These are phyloP conservation scores for Taxidea taxus DNA, from an alignment of 2,113 vertebrate species.

Conservation along the genomic window DNA sequence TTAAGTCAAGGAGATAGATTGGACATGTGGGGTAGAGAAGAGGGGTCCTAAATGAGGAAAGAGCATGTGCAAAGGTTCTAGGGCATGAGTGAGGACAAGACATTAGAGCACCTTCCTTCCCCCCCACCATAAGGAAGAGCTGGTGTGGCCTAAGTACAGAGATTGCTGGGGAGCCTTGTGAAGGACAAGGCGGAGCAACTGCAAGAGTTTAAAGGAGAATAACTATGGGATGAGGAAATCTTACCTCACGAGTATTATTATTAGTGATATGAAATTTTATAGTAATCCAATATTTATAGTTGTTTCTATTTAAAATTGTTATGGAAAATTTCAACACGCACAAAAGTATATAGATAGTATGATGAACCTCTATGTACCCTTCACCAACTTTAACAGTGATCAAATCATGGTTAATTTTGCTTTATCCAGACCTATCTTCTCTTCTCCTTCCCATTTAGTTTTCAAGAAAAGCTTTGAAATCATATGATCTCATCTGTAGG, in stretches of 20 bases:
- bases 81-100: not conserved
- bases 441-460: not conserved
- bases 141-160: not conserved
- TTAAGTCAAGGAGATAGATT: not conserved
- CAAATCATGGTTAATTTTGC: not conserved
- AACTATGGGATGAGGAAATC: not conserved
- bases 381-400: not conserved
- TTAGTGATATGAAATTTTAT: not conserved
- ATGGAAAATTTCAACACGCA: not conserved
- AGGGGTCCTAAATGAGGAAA: not conserved
- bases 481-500: not conserved
- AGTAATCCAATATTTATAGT: not conserved
- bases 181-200: not conserved
- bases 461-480: conserved; percentile 8
- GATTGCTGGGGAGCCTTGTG: not conserved
- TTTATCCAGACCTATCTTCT: not conserved
- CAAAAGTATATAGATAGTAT: not conserved
- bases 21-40: not conserved
- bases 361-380: not conserved
- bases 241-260: not conserved
- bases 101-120: not conserved
- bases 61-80: not conserved
- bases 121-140: not conserved
- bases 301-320: not conserved
- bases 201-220: not conserved